phyloP scores from a whole-genome alignment of 1,140 invertebrate species.

The Cydia amplana region DNA sequence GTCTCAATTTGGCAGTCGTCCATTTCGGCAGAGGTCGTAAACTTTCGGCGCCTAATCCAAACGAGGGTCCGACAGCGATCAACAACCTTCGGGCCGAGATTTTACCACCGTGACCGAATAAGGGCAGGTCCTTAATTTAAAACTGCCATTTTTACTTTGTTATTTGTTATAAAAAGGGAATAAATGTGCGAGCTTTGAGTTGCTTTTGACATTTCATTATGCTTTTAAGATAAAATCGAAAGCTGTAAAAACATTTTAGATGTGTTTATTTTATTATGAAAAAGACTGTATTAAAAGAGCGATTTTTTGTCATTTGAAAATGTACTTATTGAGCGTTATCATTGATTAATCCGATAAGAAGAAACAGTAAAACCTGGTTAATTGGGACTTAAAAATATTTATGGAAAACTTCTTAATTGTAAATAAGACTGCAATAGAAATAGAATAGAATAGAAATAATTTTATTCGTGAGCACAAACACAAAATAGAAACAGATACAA shows the following conservation, averaged over 20 bases:
- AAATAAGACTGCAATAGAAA: no score
- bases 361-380: no score
- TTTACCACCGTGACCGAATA: conserved; percentile 20
- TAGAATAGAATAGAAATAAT: no score
- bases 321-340: no score
- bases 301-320: no score
- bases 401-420: no score
- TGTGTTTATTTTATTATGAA: neutral
- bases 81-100: neutral
- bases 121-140: conserved; percentile 18
- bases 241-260: neutral
- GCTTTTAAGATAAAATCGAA: conserved; percentile 3
- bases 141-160: neutral
- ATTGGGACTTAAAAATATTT: no score
- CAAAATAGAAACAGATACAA: no score
- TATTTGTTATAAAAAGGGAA: neutral
- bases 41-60: conserved; percentile 20
- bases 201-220: conserved; percentile 5
- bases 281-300: no score
- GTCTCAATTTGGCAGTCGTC: neutral
- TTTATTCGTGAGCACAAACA: no score
- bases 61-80: conserved; percentile 27
- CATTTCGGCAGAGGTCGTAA: conserved; percentile 9
- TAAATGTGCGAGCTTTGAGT: neutral
- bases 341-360: no score